Base-by-base conservation (phyloP, 2,888 invertebrate genomes). In the Therioaphis trifolii region DNA sequence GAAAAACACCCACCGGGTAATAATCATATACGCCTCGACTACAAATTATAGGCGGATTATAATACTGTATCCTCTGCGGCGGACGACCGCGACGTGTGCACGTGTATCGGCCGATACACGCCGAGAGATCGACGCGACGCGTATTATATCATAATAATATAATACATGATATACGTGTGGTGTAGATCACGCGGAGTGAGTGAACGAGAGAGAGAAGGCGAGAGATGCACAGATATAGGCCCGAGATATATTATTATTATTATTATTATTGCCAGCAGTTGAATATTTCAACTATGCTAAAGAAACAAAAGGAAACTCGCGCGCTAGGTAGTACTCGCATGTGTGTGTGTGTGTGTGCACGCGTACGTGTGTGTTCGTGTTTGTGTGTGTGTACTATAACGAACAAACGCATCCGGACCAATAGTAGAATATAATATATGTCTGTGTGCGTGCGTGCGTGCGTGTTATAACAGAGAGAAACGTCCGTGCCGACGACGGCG, bases 1-100 rank as follows among this genome's bases (percentile, higher is more conserved):
- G 66, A 35, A 79, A 79, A 71, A 79, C 79, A 79, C 79, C 79
- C 79, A 79, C 79, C 79, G 79, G 9, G 78, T 52, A 79, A 79
- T 79, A n/a, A n/a, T n/a, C 78, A n/a, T n/a, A 69, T 71, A 79
- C 69, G 78, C 68, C 68, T 71, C 24, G 69, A 58, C 15, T 69
- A 58, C 27, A 61, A 77, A 80, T 80, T 80, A 80, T 58, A 61
- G 71, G 58, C 69, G 79, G 79, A 79, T 79, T 79, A 69, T 69
- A 58, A 55, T 55, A 76, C 12, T 2, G 27, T 7, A 29, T 49
- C 76, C 27, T 58, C 43, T 69, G n/a, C 27, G 4, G 7, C 1
- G 18, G 52, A 52, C 69, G 52, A 66, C 21, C 11, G 49, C 29
- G 14, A 58, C 18, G 15, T 14, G 27, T 27, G 9, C 9, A 12